Conservation (phyloP, 2,113 vertebrate genomes). For the Callionymus lyra region DNA sequence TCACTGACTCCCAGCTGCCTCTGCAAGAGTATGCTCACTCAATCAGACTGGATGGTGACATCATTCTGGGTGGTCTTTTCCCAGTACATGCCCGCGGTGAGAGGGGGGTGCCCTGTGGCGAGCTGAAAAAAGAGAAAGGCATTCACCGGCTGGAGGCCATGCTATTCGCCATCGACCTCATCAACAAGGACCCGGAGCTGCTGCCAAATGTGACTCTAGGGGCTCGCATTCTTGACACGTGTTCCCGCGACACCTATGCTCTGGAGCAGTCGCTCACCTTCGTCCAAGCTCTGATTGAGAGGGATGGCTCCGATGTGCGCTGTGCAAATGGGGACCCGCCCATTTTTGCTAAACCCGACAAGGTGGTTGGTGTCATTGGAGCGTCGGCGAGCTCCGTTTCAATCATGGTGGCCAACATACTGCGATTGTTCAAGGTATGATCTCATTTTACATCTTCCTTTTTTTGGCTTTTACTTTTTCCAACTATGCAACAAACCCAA, state of each 20-base stretch:
- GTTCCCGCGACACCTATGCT: constrained; percentile 84
- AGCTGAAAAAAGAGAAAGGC: constrained; percentile 96
- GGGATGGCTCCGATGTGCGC: constrained; percentile 85
- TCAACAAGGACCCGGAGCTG: constrained; percentile 93
- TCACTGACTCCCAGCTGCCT: constrained; percentile 47
- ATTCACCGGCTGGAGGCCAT: constrained; percentile 95
- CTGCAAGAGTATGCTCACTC: constrained; percentile 87
- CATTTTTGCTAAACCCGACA: constrained; percentile 92
- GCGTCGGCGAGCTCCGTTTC: constrained; percentile 94
- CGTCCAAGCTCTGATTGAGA: constrained; percentile 91
- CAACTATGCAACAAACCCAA: no score
- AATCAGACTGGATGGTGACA: constrained; percentile 90
- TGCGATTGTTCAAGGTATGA: constrained; percentile 95
- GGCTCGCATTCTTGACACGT: constrained; percentile 89
- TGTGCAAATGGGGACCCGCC: constrained; percentile 88
- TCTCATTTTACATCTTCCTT: not conserved
- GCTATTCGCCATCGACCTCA: constrained; percentile 93
- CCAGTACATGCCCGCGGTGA: constrained; percentile 91
- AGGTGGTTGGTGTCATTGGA: constrained; percentile 93
- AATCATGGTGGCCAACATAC: constrained; percentile 97
- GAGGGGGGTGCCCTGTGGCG: constrained; percentile 87
- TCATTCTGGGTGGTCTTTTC: constrained; percentile 91
- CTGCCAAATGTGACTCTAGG: constrained; percentile 89
- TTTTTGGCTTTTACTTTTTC: no score
- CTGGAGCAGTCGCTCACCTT: constrained; percentile 81